Percentiles rank a stretch among this genome's conserved stretches.
These are phyloP conservation scores for Mythimna ferrago DNA, from an alignment of 2,888 invertebrate genomes.

Conservation along the genomic window DNA sequence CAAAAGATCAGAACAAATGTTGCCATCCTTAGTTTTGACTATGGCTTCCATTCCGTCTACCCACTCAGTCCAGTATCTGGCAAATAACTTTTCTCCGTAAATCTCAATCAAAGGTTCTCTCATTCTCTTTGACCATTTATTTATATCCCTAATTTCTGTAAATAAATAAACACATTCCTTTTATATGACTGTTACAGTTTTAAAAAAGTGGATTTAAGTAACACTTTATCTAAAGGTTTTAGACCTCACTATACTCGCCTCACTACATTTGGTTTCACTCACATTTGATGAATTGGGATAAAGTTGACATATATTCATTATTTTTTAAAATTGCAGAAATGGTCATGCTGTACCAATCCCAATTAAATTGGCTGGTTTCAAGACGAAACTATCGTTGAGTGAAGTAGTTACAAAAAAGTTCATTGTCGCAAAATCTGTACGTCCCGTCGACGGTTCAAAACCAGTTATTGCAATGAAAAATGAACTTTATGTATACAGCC, in stretches of 20 bases:
- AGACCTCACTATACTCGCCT: neutral
- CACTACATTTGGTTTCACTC: neutral
- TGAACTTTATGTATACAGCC: too few species aligned
- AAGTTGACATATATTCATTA: too few species aligned
- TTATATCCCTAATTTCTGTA: constrained; percentile 93
- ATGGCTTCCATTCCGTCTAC: constrained; percentile 91
- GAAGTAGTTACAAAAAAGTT: too few species aligned
- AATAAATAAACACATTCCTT: constrained; percentile 43
- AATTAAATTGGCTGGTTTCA: too few species aligned
- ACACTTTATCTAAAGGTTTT: neutral
- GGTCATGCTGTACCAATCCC: neutral
- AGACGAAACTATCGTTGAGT: too few species aligned
- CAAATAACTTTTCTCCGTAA: constrained; percentile 94
- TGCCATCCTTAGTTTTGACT: constrained; percentile 91
- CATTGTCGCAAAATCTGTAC: too few species aligned
- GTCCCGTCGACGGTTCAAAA: too few species aligned
- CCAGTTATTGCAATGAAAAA: too few species aligned
- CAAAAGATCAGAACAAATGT: constrained; percentile 93
- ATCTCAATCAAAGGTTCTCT: constrained; percentile 93
- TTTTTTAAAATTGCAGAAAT: neutral
- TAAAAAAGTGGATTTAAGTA: too few species aligned
- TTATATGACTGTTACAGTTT: too few species aligned
- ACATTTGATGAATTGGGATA: neutral
- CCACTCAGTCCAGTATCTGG: constrained; percentile 94
- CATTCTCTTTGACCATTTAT: constrained; percentile 95